Evolutionary conservation across 64 coral and sea anemone species (phyloP).

Genomic region (Pocillopora verrucosa): DNA sequence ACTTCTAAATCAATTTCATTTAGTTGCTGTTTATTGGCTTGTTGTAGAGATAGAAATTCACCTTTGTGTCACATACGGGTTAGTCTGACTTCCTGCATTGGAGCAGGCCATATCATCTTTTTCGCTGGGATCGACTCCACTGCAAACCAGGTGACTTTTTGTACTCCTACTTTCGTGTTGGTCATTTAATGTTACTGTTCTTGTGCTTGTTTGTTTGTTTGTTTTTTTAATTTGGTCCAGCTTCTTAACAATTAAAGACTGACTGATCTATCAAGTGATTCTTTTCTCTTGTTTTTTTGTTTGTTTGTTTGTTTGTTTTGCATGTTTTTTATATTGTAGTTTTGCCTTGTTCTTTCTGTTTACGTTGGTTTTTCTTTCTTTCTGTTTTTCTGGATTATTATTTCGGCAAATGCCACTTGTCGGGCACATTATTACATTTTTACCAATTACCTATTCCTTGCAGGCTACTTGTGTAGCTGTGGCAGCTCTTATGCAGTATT

Average conservation of each 20-base stretch:
- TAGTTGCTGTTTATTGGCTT: neutral
- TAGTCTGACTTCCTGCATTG: conserved; percentile 34
- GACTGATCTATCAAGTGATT: too few relatives aligned
- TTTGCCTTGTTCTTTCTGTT: neutral
- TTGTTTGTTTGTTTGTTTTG: too few relatives aligned
- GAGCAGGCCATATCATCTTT: conserved; percentile 51
- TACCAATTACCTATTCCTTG: neutral
- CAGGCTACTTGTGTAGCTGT: conserved; percentile 28
- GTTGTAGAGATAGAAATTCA: conserved; percentile 13
- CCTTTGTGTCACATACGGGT: conserved; percentile 50
- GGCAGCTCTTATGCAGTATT: conserved; percentile 52
- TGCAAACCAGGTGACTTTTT: neutral
- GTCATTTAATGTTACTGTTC: too few relatives aligned
- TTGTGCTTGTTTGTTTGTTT: too few relatives aligned
- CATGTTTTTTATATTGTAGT: too few relatives aligned
- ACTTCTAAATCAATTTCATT: too few relatives aligned
- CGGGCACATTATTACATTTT: too few relatives aligned
- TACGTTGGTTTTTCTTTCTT: neutral
- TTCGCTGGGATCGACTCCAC: conserved; percentile 33
- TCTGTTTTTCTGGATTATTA: neutral
- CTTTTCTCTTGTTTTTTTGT: too few relatives aligned
- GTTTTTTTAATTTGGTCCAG: neutral
- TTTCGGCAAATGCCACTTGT: too few relatives aligned
- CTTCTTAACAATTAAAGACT: too few relatives aligned
- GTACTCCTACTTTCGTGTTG: too few relatives aligned